Evolutionary conservation across 2,797 vertebrate genomes (phyloP), one percentile per base, ranked within the genome.

Genomic region (Intellagama lesueurii): DNA sequence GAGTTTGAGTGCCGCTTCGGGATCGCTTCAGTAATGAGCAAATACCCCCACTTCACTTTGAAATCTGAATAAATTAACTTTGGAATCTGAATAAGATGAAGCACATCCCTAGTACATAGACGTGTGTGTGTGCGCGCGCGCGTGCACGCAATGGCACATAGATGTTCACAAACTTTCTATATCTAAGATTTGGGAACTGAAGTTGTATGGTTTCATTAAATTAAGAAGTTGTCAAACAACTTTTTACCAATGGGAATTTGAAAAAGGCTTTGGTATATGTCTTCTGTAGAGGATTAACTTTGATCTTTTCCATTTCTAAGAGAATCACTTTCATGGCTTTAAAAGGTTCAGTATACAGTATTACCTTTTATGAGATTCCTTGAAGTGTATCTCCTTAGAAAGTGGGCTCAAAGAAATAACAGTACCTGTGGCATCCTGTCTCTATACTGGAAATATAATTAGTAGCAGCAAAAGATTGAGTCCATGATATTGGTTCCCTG

Each of bases 301-400:
- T 89, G 87, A 90, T 90, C 89, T 84, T 90, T 89, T 90, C 72
- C 17, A 47, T 70, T 81, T 80, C 52, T 77, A 40, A 89, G 77
- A 66, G 40, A 85, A 87, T 78, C 28, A 12, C 5, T 87, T 90
- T 87, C 78, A 80, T 6, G 64, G 56, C 30, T 70, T 87, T 89
- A 87, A 70, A 84, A 76, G 47, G 70, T 81, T 86, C 70, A 70
- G 60, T 81, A 86, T 85, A 64, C 16, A 69, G n/a, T 32, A 40
- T 76, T 81, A 76, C 81, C 14, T 87, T 89, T 84, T 80, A 76
- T 81, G 85, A 77, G 44, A 16, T 70, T 87, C 78, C 77, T 91
- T 91, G 68, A 91, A 87, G 88, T 85, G 76, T 75, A 87, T 80
- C 76, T 75, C 30, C 69, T 87, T 87, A 69, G 47, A 87, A 91